phyloP scores from a whole-genome alignment of 2,888 invertebrate species.

The Meteorus cinctellus region DNA sequence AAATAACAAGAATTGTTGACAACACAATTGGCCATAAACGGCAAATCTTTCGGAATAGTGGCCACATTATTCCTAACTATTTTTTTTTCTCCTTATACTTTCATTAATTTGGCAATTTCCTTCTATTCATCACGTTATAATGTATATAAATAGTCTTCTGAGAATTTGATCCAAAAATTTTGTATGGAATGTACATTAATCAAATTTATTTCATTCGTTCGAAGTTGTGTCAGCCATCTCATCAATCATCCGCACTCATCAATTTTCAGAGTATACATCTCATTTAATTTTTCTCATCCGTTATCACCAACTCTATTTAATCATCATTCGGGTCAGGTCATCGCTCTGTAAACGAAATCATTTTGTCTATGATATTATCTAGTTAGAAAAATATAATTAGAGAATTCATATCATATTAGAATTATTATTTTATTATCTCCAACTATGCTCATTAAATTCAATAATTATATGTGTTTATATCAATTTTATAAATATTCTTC shows the following conservation, averaged over 20 bases:
- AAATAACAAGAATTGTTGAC: conserved; percentile 54
- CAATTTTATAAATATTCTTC: too few species aligned
- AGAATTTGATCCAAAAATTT: conserved; percentile 12
- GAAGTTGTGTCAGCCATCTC: conserved; percentile 3
- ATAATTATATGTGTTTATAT: too few species aligned
- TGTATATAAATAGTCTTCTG: neutral
- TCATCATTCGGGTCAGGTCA: conserved; percentile 45
- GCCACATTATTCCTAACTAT: conserved; percentile 62
- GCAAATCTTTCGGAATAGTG: conserved; percentile 63
- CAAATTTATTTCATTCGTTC: conserved; percentile 27
- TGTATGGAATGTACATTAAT: conserved; percentile 20
- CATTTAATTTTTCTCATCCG: conserved; percentile 26
- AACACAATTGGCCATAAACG: conserved; percentile 61
- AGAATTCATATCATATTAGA: neutral
- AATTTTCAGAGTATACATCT: conserved; percentile 33
- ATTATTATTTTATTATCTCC: neutral
- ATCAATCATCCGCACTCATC: conserved; percentile 18
- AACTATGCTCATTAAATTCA: neutral
- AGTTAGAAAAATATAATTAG: too few species aligned
- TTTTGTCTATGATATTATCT: conserved; percentile 7
- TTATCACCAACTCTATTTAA: neutral
- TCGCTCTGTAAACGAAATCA: conserved; percentile 16
- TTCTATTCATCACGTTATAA: neutral
- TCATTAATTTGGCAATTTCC: neutral
- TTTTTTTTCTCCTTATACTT: neutral